Evolutionary conservation across 2,888 invertebrate genomes (phyloP).

Genomic region (Biston stratarius): DNA sequence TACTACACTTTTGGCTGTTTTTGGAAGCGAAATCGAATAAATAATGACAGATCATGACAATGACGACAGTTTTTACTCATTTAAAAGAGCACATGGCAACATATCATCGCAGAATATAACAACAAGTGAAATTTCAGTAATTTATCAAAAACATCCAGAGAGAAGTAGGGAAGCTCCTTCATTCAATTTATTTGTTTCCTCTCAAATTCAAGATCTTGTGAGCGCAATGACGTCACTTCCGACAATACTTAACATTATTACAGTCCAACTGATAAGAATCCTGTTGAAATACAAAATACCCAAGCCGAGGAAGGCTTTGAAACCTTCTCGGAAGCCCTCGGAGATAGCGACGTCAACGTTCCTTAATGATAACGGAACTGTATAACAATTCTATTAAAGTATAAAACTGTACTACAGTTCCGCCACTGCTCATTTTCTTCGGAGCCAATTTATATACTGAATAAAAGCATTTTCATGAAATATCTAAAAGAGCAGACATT

Average conservation of each 20-base stretch:
- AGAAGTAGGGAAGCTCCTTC: not conserved
- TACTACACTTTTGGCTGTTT: no score
- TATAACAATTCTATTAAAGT: conserved; percentile 5
- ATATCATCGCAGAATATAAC: not conserved
- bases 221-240: conserved; percentile 10
- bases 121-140: no score
- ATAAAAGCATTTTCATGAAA: conserved; percentile 19
- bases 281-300: conserved; percentile 12
- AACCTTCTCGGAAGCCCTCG: conserved; percentile 9
- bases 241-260: conserved; percentile 11
- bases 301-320: conserved; percentile 15
- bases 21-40: no score
- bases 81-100: no score
- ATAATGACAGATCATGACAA: no score
- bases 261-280: conserved; percentile 6
- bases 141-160: not conserved
- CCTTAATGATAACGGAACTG: conserved; percentile 25
- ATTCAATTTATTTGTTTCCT: conserved; percentile 14
- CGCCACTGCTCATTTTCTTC: conserved; percentile 9
- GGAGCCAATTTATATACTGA: conserved; percentile 30
- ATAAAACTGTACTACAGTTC: conserved; percentile 3
- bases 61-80: no score
- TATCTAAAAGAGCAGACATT: conserved; percentile 4
- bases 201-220: conserved; percentile 6
- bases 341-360: conserved; percentile 14